These are phyloP conservation scores for Planiliza haematocheilus DNA, from an alignment of 2,113 vertebrate species.

Conservation along the genomic window DNA sequence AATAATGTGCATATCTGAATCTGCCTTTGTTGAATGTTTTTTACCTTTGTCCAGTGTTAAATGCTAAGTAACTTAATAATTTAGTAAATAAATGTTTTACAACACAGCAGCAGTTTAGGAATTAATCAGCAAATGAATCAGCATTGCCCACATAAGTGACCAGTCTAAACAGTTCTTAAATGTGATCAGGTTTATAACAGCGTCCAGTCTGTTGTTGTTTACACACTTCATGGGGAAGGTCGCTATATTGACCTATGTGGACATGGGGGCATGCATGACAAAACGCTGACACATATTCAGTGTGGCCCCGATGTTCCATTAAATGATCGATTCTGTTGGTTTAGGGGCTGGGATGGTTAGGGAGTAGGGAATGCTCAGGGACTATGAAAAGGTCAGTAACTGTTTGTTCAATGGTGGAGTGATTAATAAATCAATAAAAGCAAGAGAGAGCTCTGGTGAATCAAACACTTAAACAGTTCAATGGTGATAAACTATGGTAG, in stretches of 20 bases:
- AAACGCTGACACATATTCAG: constrained; percentile 89
- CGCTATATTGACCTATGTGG: constrained; percentile 88
- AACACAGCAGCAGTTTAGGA: not conserved
- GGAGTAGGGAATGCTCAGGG: constrained; percentile 82
- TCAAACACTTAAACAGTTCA: constrained; percentile 35
- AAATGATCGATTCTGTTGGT: constrained; percentile 91
- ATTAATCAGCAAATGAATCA: constrained; percentile 6
- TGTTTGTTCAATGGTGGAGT: constrained; percentile 97
- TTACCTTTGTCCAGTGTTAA: too few species aligned
- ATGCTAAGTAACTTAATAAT: too few species aligned
- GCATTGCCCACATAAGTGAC: constrained; percentile 38
- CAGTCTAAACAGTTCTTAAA: constrained; percentile 63
- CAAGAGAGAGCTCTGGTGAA: constrained; percentile 75
- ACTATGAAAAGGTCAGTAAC: constrained; percentile 93
- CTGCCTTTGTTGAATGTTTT: too few species aligned
- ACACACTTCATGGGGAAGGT: constrained; percentile 82
- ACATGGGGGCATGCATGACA: constrained; percentile 87
- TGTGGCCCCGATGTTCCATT: constrained; percentile 95
- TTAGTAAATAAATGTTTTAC: not conserved
- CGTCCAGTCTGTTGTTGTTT: constrained; percentile 72
- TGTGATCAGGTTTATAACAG: constrained; percentile 63
- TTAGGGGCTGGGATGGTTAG: constrained; percentile 26
- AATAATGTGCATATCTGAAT: too few species aligned
- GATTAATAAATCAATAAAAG: constrained; percentile 96
- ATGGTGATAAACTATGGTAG: too few species aligned